These are phyloP conservation scores for Leptoteleia sp. DNA, from an alignment of 1,140 invertebrate genomes.

Conservation along the genomic window DNA sequence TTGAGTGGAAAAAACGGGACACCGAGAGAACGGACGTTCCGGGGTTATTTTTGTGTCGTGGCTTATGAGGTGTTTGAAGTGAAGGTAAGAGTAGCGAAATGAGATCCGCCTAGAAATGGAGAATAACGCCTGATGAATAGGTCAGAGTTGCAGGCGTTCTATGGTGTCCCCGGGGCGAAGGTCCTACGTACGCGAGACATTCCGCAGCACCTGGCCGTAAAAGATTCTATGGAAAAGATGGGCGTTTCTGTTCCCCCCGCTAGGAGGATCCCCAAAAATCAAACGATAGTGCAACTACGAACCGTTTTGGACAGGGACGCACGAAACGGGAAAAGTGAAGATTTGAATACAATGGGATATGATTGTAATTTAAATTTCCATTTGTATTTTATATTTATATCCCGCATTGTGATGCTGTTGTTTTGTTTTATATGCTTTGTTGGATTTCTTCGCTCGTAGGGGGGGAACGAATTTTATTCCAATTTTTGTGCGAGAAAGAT, in stretches of 20 bases:
- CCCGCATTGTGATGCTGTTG: too few species aligned
- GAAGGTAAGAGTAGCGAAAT: slow-evolving; percentile 42
- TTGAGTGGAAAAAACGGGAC: too few species aligned
- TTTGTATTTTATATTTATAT: too few species aligned
- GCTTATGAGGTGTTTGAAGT: slow-evolving; percentile 43
- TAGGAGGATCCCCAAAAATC: slow-evolving; percentile 11
- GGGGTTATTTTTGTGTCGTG: slow-evolving; percentile 30
- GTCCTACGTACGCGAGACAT: slow-evolving; percentile 42
- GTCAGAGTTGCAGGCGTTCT: slow-evolving; percentile 29
- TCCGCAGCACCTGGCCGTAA: slow-evolving; percentile 67
- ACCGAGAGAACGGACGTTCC: too few species aligned
- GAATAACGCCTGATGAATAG: slow-evolving; percentile 43
- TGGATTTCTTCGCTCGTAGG: too few species aligned
- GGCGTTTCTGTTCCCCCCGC: slow-evolving; percentile 49
- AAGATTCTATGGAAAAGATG: slow-evolving; percentile 60
- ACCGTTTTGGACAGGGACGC: slow-evolving; percentile 17
- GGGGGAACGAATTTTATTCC: too few species aligned
- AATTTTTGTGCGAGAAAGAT: too few species aligned
- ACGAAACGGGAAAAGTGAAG: slow-evolving; percentile 18
- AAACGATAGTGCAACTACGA: slow-evolving; percentile 23
- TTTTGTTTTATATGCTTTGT: too few species aligned
- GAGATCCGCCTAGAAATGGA: slow-evolving; percentile 30
- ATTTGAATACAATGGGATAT: too few species aligned
- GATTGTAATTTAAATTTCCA: too few species aligned
- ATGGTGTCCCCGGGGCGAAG: slow-evolving; percentile 65